Percentiles rank a stretch among this genome's conserved stretches.
These are phyloP conservation scores for Lysandra bellargus DNA, from an alignment of 2,888 invertebrate species.

Conservation along the genomic window DNA sequence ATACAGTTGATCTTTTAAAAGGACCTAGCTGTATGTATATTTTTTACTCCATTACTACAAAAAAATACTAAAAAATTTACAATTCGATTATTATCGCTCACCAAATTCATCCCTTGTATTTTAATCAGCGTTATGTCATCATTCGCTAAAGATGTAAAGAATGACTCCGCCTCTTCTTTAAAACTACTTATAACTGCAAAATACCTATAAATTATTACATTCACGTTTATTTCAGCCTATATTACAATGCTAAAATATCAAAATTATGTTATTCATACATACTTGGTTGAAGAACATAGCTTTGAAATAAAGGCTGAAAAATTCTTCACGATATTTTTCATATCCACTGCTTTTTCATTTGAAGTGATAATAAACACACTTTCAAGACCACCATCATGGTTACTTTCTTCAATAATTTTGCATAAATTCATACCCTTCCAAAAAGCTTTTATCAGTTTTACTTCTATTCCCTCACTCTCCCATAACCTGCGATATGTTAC, in stretches of 20 bases:
- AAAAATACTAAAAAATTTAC: too few species aligned
- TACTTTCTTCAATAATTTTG: constrained; percentile 3
- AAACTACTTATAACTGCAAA: constrained; percentile 7
- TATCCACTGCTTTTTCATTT: background rate
- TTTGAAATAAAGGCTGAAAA: background rate
- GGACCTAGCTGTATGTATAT: background rate
- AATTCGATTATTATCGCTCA: background rate
- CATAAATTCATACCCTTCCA: background rate
- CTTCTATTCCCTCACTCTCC: constrained; percentile 2
- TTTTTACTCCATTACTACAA: too few species aligned
- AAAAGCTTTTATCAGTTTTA: background rate
- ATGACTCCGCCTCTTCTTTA: background rate
- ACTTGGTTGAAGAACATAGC: background rate
- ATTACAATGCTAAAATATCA: too few species aligned
- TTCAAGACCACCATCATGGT: background rate
- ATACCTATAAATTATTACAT: background rate
- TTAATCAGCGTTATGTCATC: background rate
- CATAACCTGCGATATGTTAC: background rate
- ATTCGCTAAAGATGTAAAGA: background rate
- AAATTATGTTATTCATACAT: background rate
- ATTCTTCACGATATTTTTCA: background rate
- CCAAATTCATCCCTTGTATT: background rate
- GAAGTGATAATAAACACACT: constrained; percentile 10
- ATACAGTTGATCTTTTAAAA: background rate
- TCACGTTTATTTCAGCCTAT: too few species aligned